Conservation (phyloP, 2,113 vertebrate species). For the Ceyx margarethae region DNA sequence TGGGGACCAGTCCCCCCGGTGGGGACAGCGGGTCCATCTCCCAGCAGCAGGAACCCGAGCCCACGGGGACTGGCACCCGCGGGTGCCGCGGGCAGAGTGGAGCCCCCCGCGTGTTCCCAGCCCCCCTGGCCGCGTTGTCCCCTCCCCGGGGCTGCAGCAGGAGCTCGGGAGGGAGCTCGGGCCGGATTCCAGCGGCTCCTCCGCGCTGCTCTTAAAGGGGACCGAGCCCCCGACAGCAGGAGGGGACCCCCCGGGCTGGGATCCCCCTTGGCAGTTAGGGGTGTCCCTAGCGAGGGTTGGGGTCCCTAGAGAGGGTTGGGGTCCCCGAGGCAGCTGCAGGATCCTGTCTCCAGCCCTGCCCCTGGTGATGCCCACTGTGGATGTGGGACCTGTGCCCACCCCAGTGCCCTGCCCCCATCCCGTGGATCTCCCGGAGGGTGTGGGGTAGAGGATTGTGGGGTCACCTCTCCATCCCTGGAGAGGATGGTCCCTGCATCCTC, state of each 20-base stretch:
- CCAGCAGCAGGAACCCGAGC: not conserved
- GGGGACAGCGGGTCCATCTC: not conserved
- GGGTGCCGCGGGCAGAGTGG: not conserved
- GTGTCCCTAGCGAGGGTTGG: not conserved
- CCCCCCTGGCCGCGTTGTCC: not conserved
- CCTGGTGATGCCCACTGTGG: no score
- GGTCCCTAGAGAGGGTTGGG: not conserved
- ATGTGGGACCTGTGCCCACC: not conserved
- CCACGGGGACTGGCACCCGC: not conserved
- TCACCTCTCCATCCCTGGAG: not conserved
- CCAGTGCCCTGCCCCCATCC: no score
- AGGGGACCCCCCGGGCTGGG: accelerated
- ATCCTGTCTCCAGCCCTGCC: not conserved
- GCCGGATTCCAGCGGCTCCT: not conserved
- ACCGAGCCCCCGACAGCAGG: not conserved
- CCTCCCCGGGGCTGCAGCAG: not conserved
- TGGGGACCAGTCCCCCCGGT: not conserved
- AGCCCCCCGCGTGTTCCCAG: not conserved
- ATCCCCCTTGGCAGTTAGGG: not conserved
- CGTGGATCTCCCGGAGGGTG: no score
- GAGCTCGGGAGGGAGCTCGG: constrained; percentile 23
- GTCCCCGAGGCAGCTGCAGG: not conserved
- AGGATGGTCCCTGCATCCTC: not conserved
- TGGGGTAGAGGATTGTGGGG: not conserved
- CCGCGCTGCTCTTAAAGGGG: constrained; percentile 40